phyloP scores from a whole-genome alignment of 2,113 vertebrate species.

The Anhinga anhinga region DNA sequence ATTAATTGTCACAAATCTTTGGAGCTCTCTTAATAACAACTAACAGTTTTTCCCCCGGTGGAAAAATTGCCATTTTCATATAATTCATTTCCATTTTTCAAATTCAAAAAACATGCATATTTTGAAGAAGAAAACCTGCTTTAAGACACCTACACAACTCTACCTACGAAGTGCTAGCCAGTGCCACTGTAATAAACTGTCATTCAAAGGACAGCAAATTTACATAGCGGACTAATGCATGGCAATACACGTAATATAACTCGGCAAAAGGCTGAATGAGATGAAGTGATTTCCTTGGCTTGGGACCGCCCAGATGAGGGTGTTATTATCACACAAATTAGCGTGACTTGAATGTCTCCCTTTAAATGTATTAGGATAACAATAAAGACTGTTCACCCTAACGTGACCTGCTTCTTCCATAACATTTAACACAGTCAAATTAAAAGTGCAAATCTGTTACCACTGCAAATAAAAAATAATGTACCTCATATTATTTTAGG shows the following conservation, averaged over 20 bases:
- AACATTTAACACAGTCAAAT: constrained; percentile 57
- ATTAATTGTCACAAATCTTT: neutral
- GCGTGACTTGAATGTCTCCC: constrained; percentile 51
- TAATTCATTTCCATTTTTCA: neutral
- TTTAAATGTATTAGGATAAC: constrained; percentile 63
- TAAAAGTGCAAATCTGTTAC: constrained; percentile 58
- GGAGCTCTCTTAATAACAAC: neutral
- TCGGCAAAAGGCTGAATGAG: constrained; percentile 55
- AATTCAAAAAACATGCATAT: neutral
- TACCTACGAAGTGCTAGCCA: neutral
- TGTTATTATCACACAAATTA: constrained; percentile 61
- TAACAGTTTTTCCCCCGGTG: neutral
- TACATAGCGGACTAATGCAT: constrained; percentile 31
- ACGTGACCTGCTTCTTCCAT: constrained; percentile 53
- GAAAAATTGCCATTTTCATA: neutral
- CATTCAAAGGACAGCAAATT: constrained; percentile 29
- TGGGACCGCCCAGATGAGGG: constrained; percentile 57
- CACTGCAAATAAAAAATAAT: constrained; percentile 42
- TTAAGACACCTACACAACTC: neutral
- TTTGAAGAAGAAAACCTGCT: neutral
- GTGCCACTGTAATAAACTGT: neutral
- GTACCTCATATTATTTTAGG: constrained; percentile 49
- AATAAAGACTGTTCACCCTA: constrained; percentile 45
- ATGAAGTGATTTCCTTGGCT: constrained; percentile 41
- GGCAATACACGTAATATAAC: constrained; percentile 46